Base-by-base conservation (phyloP, 2,797 vertebrate species). In the Meda fulgida region DNA sequence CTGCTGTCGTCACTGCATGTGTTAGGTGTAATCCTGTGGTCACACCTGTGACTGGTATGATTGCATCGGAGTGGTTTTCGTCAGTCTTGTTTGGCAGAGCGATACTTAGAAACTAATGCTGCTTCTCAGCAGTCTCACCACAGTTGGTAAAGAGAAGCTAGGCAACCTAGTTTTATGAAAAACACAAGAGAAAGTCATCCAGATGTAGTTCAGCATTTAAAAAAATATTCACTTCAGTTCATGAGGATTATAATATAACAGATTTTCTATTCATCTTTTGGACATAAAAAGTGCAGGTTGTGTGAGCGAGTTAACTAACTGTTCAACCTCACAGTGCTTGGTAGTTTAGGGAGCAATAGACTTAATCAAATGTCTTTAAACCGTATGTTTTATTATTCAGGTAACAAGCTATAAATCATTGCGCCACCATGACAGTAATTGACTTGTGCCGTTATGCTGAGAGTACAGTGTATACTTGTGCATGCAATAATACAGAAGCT, bases 91-190 rank as follows among this genome's bases (percentile, higher is more conserved):
- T 18, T 48, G 26, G 55, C 36, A 29, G 53, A 60, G 70, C 21
- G 2, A 4, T 16, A 10, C 23, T 38, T 19, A 1, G 14, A 72
- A 72, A 63, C 55, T 29, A 63, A 63, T 26, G 23, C 26, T 36
- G 29, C 19, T 63, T 82, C 69, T 46, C 29, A 46, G 38, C 13
- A 82, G 19, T 3, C 10, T 48, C 7, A 63, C 80, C 70, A 73
- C 70, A 46, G 29, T 19, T 73, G 69, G 69, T 46, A 58, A 71
- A 71, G 80, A 69, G 79, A 67, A 81, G 69, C n/a, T 55, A 10
- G 53, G 29, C 38, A 73, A 36, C 53, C 26, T 82, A 34, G 4
- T 46, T 82, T 72, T 63, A 16, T 55, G 31, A 16, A 36, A 76
- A 55, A 53, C 72, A 51, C 9, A 1, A 21, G 3, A 72, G 10